phyloP scores from a whole-genome alignment of 1,140 invertebrate species.

The Rhopalosiphum padi region DNA sequence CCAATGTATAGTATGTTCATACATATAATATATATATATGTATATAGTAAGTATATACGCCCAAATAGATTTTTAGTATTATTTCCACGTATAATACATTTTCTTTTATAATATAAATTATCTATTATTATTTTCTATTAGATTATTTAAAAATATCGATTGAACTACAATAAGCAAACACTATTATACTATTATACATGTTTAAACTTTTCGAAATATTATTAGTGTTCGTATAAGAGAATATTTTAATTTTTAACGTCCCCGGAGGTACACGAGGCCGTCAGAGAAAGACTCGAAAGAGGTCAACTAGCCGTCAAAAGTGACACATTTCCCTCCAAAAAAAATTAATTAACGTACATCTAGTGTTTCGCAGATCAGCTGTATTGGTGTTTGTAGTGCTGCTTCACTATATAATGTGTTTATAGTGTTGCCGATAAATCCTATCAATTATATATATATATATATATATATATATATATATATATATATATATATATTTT shows the following conservation, averaged over 20 bases:
- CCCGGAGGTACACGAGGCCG: neutral
- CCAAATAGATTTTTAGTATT: neutral
- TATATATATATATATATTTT: neutral
- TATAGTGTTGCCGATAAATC: neutral
- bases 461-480: neutral
- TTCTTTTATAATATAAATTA: neutral
- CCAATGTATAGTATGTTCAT: neutral
- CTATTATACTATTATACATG: neutral
- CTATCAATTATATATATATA: neutral
- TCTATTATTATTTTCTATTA: neutral
- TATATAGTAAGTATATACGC: neutral
- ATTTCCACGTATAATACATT: neutral
- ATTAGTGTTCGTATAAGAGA: neutral
- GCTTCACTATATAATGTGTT: too few species aligned
- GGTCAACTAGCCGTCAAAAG: neutral
- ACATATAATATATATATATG: neutral
- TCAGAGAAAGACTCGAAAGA: neutral
- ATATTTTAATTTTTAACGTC: neutral
- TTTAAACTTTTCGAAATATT: neutral
- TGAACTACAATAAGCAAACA: neutral
- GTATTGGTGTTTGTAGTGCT: neutral
- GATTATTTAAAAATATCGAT: neutral
- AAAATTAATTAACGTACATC: conserved; percentile 13
- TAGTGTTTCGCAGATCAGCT: neutral
- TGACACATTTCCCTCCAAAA: neutral